Evolutionary conservation across 2,888 invertebrate species (phyloP).

Genomic region (Agrochola macilenta): DNA sequence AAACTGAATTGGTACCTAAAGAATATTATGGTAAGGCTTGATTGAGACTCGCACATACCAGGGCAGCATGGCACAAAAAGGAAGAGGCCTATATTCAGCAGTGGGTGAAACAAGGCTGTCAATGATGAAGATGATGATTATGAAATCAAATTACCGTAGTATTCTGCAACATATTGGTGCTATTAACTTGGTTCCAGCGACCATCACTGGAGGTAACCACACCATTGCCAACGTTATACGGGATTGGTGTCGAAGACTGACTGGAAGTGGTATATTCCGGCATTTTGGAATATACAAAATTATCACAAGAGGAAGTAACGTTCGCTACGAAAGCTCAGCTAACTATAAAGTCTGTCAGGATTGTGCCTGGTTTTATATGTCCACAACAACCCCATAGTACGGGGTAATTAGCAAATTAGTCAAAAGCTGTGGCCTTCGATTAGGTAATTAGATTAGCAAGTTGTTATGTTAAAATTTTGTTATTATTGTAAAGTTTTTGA

Average conservation of each 20-base stretch:
- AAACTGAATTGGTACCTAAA: not conserved
- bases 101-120: not conserved
- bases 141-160: slow-evolving; percentile 68
- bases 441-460: slow-evolving; percentile 69
- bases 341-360: slow-evolving; percentile 70
- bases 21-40: not conserved
- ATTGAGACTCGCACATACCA: not conserved
- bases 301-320: slow-evolving; percentile 51
- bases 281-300: slow-evolving; percentile 54
- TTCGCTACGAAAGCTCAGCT: slow-evolving; percentile 71
- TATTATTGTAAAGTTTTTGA: not conserved
- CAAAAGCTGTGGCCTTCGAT: slow-evolving; percentile 58
- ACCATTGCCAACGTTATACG: slow-evolving; percentile 45
- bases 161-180: slow-evolving; percentile 54
- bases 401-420: slow-evolving; percentile 72
- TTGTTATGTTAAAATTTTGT: slow-evolving; percentile 55
- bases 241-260: slow-evolving; percentile 37
- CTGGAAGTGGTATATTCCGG: slow-evolving; percentile 53
- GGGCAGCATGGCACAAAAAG: not conserved
- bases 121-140: not conserved
- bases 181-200: slow-evolving; percentile 69
- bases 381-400: slow-evolving; percentile 62
- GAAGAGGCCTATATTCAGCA: not conserved
- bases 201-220: slow-evolving; percentile 60
- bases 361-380: slow-evolving; percentile 76